These are phyloP conservation scores for Spatulosminthurus flaviceps DNA, from an alignment of 2,888 invertebrate genomes.

Conservation along the genomic window DNA sequence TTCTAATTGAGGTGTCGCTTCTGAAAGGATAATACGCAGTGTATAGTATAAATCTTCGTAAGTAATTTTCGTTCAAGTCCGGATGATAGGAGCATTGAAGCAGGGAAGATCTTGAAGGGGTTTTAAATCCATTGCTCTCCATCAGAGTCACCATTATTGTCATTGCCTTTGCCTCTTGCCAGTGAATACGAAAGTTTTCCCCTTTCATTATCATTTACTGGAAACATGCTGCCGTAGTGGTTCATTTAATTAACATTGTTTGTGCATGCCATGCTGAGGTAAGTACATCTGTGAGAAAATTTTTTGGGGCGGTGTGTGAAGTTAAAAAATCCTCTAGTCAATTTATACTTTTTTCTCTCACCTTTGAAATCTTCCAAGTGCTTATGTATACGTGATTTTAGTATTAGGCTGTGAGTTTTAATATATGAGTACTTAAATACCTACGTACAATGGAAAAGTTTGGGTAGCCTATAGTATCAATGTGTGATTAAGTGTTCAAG, in stretches of 20 bases:
- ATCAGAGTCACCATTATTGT: not conserved
- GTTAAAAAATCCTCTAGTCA: too few species aligned
- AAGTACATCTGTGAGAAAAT: not conserved
- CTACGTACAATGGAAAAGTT: too few species aligned
- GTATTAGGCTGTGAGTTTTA: too few species aligned
- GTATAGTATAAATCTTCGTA: not conserved
- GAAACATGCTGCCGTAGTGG: constrained; percentile 10
- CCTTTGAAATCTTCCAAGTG: too few species aligned
- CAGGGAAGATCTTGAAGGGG: not conserved
- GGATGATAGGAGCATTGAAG: not conserved
- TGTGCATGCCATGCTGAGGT: not conserved
- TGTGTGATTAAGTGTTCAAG: not conserved
- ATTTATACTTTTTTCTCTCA: too few species aligned
- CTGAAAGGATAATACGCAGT: not conserved
- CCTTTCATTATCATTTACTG: constrained; percentile 13
- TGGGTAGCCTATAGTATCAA: too few species aligned
- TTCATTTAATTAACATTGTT: constrained; percentile 12
- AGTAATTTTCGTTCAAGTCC: not conserved
- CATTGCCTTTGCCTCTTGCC: not conserved
- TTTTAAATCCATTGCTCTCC: not conserved
- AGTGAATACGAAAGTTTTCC: constrained; percentile 39
- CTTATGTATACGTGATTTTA: too few species aligned
- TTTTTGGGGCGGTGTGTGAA: too few species aligned
- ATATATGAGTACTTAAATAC: too few species aligned
- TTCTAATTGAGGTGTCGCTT: not conserved